Evolutionary conservation across 2,113 vertebrate species (phyloP).

Genomic region (Istiophorus platypterus): DNA sequence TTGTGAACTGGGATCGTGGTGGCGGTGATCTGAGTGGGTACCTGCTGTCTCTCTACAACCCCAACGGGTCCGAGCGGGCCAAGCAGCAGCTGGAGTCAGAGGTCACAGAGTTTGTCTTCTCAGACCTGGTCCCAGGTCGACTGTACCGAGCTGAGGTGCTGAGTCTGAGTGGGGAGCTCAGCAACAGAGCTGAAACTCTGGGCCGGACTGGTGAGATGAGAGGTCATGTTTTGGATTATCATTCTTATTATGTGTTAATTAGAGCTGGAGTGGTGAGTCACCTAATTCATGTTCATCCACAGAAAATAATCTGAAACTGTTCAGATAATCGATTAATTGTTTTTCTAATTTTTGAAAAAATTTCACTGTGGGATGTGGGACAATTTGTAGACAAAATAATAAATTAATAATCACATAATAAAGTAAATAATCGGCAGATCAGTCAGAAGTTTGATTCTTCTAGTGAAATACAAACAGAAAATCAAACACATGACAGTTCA

Average conservation of each 20-base stretch:
- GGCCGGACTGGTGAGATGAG: constrained; percentile 89
- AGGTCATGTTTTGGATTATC: not conserved
- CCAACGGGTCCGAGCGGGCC: constrained; percentile 86
- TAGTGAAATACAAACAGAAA: no score
- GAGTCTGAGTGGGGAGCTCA: constrained; percentile 91
- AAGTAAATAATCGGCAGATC: no score
- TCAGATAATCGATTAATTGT: no score
- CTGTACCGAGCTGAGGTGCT: constrained; percentile 88
- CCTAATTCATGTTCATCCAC: no score
- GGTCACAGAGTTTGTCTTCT: constrained; percentile 83
- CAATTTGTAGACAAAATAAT: no score
- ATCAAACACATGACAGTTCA: no score
- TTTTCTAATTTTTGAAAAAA: not conserved
- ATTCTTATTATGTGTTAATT: no score
- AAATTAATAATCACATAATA: no score
- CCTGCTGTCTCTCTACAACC: constrained; percentile 89
- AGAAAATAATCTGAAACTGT: not conserved
- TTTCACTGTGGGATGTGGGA: no score
- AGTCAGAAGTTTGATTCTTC: no score
- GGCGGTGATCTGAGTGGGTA: constrained; percentile 91
- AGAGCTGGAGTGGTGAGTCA: no score
- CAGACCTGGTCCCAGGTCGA: constrained; percentile 88
- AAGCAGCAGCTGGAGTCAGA: constrained; percentile 74
- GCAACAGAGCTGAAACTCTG: constrained; percentile 82
- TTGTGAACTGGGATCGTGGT: constrained; percentile 88